Conservation (phyloP, 2,797 vertebrate genomes). For the Pseudochaenichthys georgianus region DNA sequence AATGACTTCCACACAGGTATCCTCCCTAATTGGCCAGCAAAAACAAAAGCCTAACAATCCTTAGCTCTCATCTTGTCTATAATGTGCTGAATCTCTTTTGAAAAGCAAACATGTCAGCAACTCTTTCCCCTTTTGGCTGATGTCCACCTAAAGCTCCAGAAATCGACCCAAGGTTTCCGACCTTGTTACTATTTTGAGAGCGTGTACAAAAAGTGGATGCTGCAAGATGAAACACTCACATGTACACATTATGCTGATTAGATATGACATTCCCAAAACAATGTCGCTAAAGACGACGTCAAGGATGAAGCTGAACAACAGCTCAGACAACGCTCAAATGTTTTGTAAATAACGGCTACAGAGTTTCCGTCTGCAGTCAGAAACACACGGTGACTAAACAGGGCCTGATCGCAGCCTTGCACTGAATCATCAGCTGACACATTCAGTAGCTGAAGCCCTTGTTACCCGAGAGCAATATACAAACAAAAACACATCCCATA, state of each 20-base stretch:
- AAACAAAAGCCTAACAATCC: slow-evolving; percentile 23
- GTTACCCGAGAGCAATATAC: slow-evolving; percentile 39
- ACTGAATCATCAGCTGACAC: slow-evolving; percentile 66
- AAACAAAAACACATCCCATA: slow-evolving; percentile 29
- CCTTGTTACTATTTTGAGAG: slow-evolving; percentile 59
- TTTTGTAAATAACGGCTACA: slow-evolving; percentile 50
- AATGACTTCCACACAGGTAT: slow-evolving; percentile 13
- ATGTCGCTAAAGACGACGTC: slow-evolving; percentile 25
- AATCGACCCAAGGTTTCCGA: slow-evolving; percentile 51
- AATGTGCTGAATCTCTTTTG: slow-evolving; percentile 62
- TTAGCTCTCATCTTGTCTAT: slow-evolving; percentile 32
- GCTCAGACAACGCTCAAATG: slow-evolving; percentile 21
- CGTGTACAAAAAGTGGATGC: slow-evolving; percentile 17
- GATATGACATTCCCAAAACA: slow-evolving; percentile 33
- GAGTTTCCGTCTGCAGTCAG: slow-evolving; percentile 25
- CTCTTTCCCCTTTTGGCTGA: slow-evolving; percentile 54
- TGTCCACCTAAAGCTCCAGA: slow-evolving; percentile 54
- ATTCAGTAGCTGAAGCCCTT: slow-evolving; percentile 25
- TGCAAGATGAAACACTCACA: slow-evolving; percentile 16
- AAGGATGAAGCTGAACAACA: slow-evolving; percentile 15
- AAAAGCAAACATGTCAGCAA: slow-evolving; percentile 51
- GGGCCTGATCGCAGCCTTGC: slow-evolving; percentile 41
- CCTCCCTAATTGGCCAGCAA: slow-evolving; percentile 19
- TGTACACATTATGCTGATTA: slow-evolving; percentile 20
- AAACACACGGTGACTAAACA: slow-evolving; percentile 44